These are phyloP conservation scores for Crotalus horridus DNA, from an alignment of 2,113 vertebrate genomes.

Conservation along the genomic window DNA sequence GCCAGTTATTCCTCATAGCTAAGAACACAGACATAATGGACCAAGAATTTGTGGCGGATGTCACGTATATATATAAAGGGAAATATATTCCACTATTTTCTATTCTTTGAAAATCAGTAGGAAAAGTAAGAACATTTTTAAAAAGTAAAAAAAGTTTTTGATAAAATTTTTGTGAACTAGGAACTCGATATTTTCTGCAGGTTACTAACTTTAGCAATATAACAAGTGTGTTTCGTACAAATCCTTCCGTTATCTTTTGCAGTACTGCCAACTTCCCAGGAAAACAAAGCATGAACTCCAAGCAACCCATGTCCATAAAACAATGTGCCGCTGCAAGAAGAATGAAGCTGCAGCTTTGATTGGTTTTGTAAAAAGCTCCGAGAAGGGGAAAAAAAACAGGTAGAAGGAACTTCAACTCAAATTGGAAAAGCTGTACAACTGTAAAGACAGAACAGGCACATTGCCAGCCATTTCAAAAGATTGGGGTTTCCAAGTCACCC, in stretches of 20 bases:
- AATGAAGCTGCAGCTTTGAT: not conserved
- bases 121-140: not conserved
- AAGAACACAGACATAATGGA: not conserved
- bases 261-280: constrained; percentile 48
- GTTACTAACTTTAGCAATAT: not conserved
- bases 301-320: constrained; percentile 61
- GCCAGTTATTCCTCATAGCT: not conserved
- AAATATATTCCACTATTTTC: not conserved
- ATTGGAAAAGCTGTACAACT: constrained; percentile 50
- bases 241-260: constrained; percentile 58
- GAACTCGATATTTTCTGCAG: not conserved
- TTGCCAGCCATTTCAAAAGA: constrained; percentile 56
- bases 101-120: not conserved
- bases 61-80: fast-evolving
- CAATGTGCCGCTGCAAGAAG: constrained; percentile 44
- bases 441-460: constrained; percentile 36
- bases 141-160: not conserved
- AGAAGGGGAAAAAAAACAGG: constrained; percentile 56
- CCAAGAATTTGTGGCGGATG: not conserved
- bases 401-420: constrained; percentile 43
- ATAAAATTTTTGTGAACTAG: not conserved
- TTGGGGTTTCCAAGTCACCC: constrained; percentile 48
- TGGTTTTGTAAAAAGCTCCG: constrained; percentile 29
- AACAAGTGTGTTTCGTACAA: constrained; percentile 56
- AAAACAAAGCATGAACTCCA: constrained; percentile 67